Base-by-base conservation (phyloP, 2,113 vertebrate genomes). In the Pseudopodoces humilis region DNA sequence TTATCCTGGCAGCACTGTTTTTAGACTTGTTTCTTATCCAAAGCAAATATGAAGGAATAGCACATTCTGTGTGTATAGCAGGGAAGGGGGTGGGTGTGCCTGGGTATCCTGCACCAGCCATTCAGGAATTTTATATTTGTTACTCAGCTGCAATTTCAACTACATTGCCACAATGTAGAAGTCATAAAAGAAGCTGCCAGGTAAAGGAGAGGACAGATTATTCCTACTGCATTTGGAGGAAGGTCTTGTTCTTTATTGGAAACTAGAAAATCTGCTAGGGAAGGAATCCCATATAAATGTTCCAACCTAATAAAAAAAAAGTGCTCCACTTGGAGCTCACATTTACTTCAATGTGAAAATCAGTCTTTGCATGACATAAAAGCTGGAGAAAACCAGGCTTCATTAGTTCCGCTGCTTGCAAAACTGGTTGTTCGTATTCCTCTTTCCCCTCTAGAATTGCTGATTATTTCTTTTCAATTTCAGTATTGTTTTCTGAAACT, bases 361-460 rank as follows among this genome's bases (percentile, higher is more conserved):
- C 70, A 65, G 67, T 90, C 46, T 94, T 53, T 80, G 74, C 94
- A 85, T 83, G 82, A 83, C 41, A 83, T 91, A 88, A 91, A 94
- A 90, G 67, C 94, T 83, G 67, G 82, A 92, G 75, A 88, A 91
- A 91, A 93, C 24, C 75, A 95, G 88, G 46, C 82, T 94, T 95
- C 70, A 80, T 93, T 93, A 85, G 94, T 94, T 94, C 63, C 1
- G 0, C 92, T 95, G 56, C 82, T 84, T 87, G 69, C 60, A 84
- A 78, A 91, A 39, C 74, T 85, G 85, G 67, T 85, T 91, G 78
- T 76, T 85, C 2, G 0, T 82, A 52, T 84, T 91, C 65, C 14
- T 75, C 67, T 79, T 91, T 76, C 43, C 67, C 27, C 62, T 85
- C 55, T 76, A 87, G 84, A 95, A 92, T 80, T 90, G 60, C 84